Percentiles rank a stretch among this genome's conserved stretches.
phyloP scores from a whole-genome alignment of 2,113 vertebrate genomes.

The Laterallus jamaicensis region DNA sequence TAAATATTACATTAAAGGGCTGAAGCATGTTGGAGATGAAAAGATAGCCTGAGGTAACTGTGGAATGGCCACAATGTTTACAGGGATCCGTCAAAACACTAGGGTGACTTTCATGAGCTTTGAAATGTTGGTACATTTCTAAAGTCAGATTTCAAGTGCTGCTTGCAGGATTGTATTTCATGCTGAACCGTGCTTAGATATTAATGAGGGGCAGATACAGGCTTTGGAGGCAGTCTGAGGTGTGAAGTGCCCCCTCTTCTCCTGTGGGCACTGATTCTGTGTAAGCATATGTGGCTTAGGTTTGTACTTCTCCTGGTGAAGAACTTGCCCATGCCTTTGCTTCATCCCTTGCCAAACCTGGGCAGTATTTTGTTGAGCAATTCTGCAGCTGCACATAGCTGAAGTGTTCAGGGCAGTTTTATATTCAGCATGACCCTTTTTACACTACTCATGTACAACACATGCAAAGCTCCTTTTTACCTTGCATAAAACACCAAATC shows the following conservation, averaged over 20 bases:
- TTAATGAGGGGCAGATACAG: not conserved
- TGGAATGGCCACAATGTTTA: conserved; percentile 30
- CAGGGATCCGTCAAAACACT: not conserved
- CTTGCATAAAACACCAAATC: not conserved
- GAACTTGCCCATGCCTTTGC: not conserved
- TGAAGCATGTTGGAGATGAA: conserved; percentile 9
- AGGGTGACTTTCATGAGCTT: not conserved
- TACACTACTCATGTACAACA: not conserved
- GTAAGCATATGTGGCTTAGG: rapidly evolving
- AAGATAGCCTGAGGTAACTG: conserved; percentile 26
- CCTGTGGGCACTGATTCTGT: rapidly evolving
- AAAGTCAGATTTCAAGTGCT: not conserved
- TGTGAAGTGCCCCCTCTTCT: not conserved
- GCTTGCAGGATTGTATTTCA: not conserved
- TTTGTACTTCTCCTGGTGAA: not conserved
- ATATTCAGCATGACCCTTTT: not conserved
- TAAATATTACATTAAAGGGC: conserved; percentile 46
- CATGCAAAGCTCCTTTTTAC: not conserved
- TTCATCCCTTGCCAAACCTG: not conserved
- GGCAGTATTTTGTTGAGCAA: not conserved
- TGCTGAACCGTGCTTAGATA: not conserved
- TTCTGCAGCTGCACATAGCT: not conserved
- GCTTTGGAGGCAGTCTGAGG: rapidly evolving
- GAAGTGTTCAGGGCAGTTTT: not conserved
- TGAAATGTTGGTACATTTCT: not conserved